Percentiles rank a stretch among this genome's conserved stretches.
These are phyloP conservation scores for Paraplagusia blochii DNA, from an alignment of 2,113 vertebrate species.

Conservation along the genomic window DNA sequence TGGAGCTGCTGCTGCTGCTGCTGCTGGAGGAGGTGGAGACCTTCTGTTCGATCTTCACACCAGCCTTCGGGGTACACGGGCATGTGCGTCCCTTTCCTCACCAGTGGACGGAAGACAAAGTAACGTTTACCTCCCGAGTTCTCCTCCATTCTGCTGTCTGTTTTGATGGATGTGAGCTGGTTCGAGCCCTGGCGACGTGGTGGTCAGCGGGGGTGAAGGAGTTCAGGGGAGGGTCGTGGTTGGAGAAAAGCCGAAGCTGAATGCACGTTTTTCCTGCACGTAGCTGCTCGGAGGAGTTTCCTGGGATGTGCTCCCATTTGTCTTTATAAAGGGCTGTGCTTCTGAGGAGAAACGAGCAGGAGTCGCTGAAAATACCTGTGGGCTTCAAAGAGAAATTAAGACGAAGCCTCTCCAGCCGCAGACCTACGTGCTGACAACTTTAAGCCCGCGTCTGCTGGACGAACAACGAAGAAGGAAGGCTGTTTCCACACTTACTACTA, in stretches of 20 bases:
- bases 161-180: slow-evolving; percentile 35
- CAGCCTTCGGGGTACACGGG: slow-evolving; percentile 41
- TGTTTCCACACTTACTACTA: background rate
- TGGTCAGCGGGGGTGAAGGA: slow-evolving; percentile 66
- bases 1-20: slow-evolving; percentile 11
- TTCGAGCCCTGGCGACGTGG: slow-evolving; percentile 43
- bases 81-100: slow-evolving; percentile 4
- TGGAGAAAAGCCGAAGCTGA: slow-evolving; percentile 37
- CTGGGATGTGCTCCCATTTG: slow-evolving; percentile 60
- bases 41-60: slow-evolving; percentile 43
- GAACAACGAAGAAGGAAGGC: slow-evolving; percentile 5
- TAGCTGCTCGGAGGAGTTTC: slow-evolving; percentile 56
- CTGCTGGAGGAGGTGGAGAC: slow-evolving; percentile 30
- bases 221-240: slow-evolving; percentile 72
- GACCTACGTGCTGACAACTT: slow-evolving; percentile 13
- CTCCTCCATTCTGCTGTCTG: background rate
- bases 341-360: slow-evolving; percentile 29
- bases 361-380: slow-evolving; percentile 47
- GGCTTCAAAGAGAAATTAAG: slow-evolving; percentile 32
- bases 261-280: slow-evolving; percentile 56
- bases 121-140: slow-evolving; percentile 14
- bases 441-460: slow-evolving; percentile 17
- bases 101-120: background rate
- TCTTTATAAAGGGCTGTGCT: slow-evolving; percentile 40
- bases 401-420: background rate